phyloP scores from a whole-genome alignment of 2,888 invertebrate genomes.

The Acrobasis repandana region DNA sequence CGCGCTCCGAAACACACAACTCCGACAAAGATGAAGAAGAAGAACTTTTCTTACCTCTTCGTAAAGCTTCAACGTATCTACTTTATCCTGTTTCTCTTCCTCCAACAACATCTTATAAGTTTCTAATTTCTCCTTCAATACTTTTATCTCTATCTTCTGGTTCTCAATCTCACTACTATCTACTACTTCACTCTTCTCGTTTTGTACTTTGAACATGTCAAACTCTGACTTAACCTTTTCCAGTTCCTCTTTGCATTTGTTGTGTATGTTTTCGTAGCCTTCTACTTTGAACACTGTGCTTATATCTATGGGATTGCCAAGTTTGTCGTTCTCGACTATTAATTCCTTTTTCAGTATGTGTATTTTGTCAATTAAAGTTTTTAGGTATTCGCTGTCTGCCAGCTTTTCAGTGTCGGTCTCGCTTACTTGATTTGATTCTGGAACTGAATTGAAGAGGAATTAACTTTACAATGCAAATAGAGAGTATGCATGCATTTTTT shows the following conservation, averaged over 20 bases:
- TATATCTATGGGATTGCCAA: slow-evolving; percentile 84
- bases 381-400: slow-evolving; percentile 77
- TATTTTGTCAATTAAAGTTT: slow-evolving; percentile 85
- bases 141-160: slow-evolving; percentile 84
- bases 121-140: slow-evolving; percentile 86
- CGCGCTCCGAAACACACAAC: too few relatives aligned
- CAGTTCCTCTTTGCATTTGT: slow-evolving; percentile 85
- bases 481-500: too few relatives aligned
- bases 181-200: slow-evolving; percentile 46
- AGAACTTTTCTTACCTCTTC: slow-evolving; percentile 66
- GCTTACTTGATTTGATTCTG: slow-evolving; percentile 53
- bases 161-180: slow-evolving; percentile 65
- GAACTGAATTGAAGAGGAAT: slow-evolving; percentile 24
- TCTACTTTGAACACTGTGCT: slow-evolving; percentile 76
- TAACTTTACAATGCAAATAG: not conserved
- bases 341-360: slow-evolving; percentile 84
- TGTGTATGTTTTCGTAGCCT: slow-evolving; percentile 71
- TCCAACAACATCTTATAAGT: slow-evolving; percentile 84
- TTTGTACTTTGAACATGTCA: slow-evolving; percentile 84
- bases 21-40: too few relatives aligned
- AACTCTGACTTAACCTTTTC: slow-evolving; percentile 85
- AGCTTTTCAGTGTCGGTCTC: slow-evolving; percentile 75
- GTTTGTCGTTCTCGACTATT: slow-evolving; percentile 82
- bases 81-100: slow-evolving; percentile 85
- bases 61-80: slow-evolving; percentile 81